Conservation (phyloP, 2,113 vertebrate species). For the Suricata suricatta region DNA sequence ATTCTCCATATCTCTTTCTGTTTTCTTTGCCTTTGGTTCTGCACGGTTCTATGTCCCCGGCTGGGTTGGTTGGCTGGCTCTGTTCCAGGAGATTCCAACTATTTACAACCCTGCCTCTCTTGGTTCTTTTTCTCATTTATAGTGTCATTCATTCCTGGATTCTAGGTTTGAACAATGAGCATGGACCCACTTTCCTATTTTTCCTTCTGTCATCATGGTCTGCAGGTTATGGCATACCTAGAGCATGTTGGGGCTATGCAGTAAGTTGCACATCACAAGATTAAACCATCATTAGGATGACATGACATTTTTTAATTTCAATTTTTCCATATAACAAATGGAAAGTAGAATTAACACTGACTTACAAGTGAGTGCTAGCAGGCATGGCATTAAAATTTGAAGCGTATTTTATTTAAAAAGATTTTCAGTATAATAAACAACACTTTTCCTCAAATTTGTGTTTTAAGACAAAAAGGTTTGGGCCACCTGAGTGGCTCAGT, state of each 20-base stretch:
- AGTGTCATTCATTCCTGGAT: not conserved
- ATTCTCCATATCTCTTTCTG: not conserved
- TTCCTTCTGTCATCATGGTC: not conserved
- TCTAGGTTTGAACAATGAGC: not conserved
- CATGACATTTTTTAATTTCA: constrained; percentile 38
- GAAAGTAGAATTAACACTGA: not conserved
- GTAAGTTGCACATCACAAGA: not conserved
- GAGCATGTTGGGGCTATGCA: not conserved
- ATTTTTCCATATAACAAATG: constrained; percentile 29
- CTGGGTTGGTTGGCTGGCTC: not conserved
- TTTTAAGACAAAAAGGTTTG: constrained; percentile 29
- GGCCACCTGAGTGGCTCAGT: too few species aligned
- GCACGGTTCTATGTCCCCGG: not conserved
- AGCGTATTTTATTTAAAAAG: constrained; percentile 50
- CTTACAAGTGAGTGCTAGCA: not conserved
- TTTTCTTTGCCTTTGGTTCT: not conserved
- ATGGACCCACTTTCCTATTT: not conserved
- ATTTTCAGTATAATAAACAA: constrained; percentile 18
- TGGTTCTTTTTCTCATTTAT: not conserved
- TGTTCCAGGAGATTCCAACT: not conserved
- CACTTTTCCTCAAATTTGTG: not conserved
- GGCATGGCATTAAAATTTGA: constrained; percentile 33
- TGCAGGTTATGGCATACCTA: not conserved
- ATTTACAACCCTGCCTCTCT: not conserved
- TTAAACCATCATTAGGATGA: not conserved